Evolutionary conservation across 1,140 invertebrate species (phyloP).

Genomic region (Manduca sexta): DNA sequence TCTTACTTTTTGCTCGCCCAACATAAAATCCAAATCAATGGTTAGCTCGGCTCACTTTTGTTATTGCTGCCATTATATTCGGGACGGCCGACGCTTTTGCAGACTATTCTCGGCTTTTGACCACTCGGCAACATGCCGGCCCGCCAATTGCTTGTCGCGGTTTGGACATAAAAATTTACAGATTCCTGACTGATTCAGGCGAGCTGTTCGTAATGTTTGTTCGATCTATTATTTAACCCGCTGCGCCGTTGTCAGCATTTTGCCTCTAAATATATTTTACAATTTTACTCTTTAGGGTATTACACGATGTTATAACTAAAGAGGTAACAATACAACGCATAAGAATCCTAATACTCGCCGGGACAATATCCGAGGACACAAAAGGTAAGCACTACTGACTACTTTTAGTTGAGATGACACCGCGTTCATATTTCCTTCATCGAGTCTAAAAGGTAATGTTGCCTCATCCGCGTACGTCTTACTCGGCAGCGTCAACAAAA

Average conservation of each 20-base stretch:
- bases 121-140: slow-evolving; percentile 23
- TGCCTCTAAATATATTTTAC: too few species aligned
- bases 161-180: slow-evolving; percentile 51
- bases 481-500: slow-evolving; percentile 37
- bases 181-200: background rate
- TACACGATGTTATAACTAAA: too few species aligned
- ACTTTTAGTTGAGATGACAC: slow-evolving; percentile 15
- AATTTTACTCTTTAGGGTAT: too few species aligned
- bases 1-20: slow-evolving; percentile 48
- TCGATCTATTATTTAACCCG: background rate
- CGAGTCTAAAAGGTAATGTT: slow-evolving; percentile 34
- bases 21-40: slow-evolving; percentile 67
- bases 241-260: too few species aligned
- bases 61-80: slow-evolving; percentile 59
- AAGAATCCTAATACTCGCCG: too few species aligned
- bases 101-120: slow-evolving; percentile 32
- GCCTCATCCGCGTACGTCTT: slow-evolving; percentile 40
- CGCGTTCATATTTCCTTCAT: slow-evolving; percentile 28
- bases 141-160: slow-evolving; percentile 25
- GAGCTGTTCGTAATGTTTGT: background rate
- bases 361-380: background rate
- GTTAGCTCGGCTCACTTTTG: slow-evolving; percentile 61
- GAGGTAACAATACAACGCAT: too few species aligned
- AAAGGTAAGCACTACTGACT: slow-evolving; percentile 19
- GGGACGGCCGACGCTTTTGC: slow-evolving; percentile 23